Percentiles rank a stretch among this genome's conserved stretches.
Evolutionary conservation across 2,113 vertebrate species (phyloP).

Genomic region (Suncus etruscus): DNA sequence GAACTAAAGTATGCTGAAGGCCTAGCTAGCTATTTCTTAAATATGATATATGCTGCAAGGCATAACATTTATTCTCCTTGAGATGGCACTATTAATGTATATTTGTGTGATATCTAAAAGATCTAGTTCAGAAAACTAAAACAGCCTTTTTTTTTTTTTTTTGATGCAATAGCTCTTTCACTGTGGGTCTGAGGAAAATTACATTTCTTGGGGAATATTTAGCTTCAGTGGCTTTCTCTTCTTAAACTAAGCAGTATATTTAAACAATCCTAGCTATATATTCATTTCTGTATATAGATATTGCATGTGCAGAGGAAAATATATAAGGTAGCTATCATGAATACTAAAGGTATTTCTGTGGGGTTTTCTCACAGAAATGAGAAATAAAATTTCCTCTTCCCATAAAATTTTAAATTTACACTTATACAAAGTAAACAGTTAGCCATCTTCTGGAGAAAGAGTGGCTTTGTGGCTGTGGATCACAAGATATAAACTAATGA

Average conservation of each 20-base stretch:
- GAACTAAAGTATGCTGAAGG: conserved; percentile 19
- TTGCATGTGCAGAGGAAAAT: neutral
- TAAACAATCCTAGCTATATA: neutral
- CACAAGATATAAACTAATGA: neutral
- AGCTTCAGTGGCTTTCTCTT: neutral
- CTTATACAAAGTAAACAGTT: neutral
- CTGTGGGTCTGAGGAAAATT: neutral
- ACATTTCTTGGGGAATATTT: neutral
- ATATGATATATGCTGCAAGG: neutral
- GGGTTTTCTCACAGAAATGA: conserved; percentile 17
- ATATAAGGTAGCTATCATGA: neutral
- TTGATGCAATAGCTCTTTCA: conserved; percentile 6
- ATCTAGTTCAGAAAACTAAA: neutral
- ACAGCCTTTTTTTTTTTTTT: neutral
- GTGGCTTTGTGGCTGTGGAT: neutral
- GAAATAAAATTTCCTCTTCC: conserved; percentile 23
- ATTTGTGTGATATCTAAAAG: neutral
- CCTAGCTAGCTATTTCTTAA: conserved; percentile 59
- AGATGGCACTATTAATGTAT: neutral
- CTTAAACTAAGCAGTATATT: neutral
- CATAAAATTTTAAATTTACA: conserved; percentile 43
- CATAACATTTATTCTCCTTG: conserved; percentile 37
- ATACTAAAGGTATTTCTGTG: neutral
- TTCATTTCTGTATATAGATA: neutral
- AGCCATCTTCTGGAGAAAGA: neutral